These are phyloP conservation scores for Apodemus sylvaticus DNA, from an alignment of 2,113 vertebrate genomes.

Conservation along the genomic window DNA sequence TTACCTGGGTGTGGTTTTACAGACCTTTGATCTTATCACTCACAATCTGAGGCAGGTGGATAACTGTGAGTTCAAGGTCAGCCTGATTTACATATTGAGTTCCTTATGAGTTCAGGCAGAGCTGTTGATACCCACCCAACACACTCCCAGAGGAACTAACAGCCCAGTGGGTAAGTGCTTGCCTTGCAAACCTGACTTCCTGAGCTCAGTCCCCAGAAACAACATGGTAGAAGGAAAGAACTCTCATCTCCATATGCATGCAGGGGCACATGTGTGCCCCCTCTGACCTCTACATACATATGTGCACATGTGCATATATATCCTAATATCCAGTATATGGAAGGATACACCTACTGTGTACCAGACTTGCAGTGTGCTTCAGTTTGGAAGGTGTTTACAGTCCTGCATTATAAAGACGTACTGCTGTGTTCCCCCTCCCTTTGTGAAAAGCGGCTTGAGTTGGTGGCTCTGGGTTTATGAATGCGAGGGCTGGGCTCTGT, in stretches of 20 bases:
- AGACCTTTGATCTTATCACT: not conserved
- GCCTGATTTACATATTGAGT: not conserved
- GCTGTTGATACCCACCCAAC: not conserved
- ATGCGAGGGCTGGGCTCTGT: not conserved
- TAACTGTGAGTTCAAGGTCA: not conserved
- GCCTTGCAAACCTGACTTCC: not conserved
- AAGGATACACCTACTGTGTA: not conserved
- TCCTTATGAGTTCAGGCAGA: not conserved
- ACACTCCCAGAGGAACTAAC: not conserved
- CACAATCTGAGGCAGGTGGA: not conserved
- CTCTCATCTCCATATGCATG: not conserved
- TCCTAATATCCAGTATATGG: no score
- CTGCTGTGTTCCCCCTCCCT: not conserved
- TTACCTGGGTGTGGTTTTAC: not conserved
- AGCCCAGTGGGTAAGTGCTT: no score
- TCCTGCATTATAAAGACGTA: fast-evolving
- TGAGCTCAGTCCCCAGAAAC: not conserved
- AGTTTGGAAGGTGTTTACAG: not conserved
- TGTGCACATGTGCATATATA: not conserved
- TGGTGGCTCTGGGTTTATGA: not conserved
- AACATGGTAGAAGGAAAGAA: not conserved
- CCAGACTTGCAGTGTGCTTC: fast-evolving
- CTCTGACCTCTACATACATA: not conserved
- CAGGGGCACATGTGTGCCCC: not conserved
- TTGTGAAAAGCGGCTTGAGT: not conserved